Base-by-base conservation (phyloP, 2,113 vertebrate species). In the Scomber colias region DNA sequence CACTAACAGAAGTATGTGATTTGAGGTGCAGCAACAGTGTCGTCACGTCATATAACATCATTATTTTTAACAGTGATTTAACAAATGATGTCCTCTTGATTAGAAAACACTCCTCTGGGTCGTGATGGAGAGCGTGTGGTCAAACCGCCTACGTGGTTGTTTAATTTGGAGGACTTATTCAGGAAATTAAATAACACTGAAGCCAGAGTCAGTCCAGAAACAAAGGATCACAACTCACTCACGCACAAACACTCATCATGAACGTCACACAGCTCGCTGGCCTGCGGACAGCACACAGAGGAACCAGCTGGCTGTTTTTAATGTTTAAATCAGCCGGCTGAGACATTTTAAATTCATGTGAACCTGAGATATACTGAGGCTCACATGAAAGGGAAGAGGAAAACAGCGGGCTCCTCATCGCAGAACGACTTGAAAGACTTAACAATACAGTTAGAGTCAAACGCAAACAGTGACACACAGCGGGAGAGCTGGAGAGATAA, bases 161-260 rank as follows among this genome's bases (percentile, higher is more conserved):
- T 40, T 40, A 40, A 40, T 40, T 40, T 40, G 35, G 35, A 40
- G 35, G 35, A 40, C 35, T 40, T 40, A 9, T 40, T 40, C 2
- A 9, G 35, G 8, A 83, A 66, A 84, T 80, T 78, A 73, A 61
- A 86, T 87, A 84, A 72, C 59, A 35, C 31, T 30, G 59, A 56
- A 27, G 21, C 19, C 61, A 49, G 54, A 57, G 12, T 40, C 63
- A 45, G 65, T 0, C 16, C 16, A 61, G 48, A 72, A 73, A 67
- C 31, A 57, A 57, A 49, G 59, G 78, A 49, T 65, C 72, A 46
- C 56, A 40, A 21, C 24, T 11, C 13, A n/a, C 8, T 5, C 24
- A 74, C 62, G 9, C 35, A 40, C 35, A 40, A 35, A 79, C 67
- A 60, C 16, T 50, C 59, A 40, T 44, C 45, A 48, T n/a, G 48